Base-by-base conservation (phyloP, 2,888 invertebrate species). In the Lycocerus yunnanus region DNA sequence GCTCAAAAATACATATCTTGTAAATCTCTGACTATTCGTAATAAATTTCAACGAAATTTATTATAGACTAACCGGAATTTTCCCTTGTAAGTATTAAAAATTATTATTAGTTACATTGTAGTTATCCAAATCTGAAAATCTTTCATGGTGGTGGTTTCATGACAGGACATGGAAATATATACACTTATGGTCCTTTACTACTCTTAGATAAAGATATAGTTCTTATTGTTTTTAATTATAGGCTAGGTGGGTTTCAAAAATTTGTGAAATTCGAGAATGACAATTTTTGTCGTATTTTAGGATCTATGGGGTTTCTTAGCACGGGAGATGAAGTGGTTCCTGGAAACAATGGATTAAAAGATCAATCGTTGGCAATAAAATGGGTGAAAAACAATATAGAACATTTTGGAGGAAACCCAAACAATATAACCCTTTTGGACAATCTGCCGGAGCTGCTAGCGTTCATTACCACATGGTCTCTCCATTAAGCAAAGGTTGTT, bases 141-240 rank as follows among this genome's bases (percentile, higher is more conserved):
- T 88, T 92, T 75, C 92, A 92, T 73, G 92, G 92, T 0, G 94
- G 94, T 2, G 94, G 93, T 3, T 94, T 92, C 91, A 89, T 93
- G 83, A 92, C 92, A 73, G 94, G 94, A 1, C 89, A 92, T 1
- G 91, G 92, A 0, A 91, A 91, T 67, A 90, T 91, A 1, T 84
- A 87, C 2, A 92, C 90, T 87, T 94, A 94, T 81, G 92, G 93
- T 0, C 93, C 94, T 0, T 90, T 93, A 77, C 90, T 89, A 80
- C 85, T 94, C 2, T 86, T 94, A 68, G 93, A 94, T 78, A 90
- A 90, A 77, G 91, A 94, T 79, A 88, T 94, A 1, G 84, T 94
- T 6, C 88, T 93, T 11, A 93, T 94, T 1, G 90, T 91, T 6
- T 89, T 91, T 0, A 94, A 94, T 83, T 94, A 92, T 82, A 90